Evolutionary conservation across 2,113 vertebrate species (phyloP), one percentile per base, ranked within the genome.

Genomic region (Neomonachus schauinslandi): DNA sequence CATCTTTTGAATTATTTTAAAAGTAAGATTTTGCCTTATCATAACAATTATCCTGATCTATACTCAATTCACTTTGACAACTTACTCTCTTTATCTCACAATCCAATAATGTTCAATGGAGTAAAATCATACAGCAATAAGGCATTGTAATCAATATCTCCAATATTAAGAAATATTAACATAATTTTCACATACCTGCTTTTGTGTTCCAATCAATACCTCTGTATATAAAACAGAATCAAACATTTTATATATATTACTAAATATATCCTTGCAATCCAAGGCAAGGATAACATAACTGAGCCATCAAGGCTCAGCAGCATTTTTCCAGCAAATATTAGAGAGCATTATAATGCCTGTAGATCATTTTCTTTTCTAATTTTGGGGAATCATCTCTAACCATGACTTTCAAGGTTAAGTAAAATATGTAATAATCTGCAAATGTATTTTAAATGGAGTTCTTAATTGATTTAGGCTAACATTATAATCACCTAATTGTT

Each of bases 61-160:
- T 77, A 55, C 57, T 82, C 42, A 90, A 83, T 61, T 85, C 24
- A 82, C 16, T 74, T 49, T 69, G 9, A 26, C 94, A 88, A 36
- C 74, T 61, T 95, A 96, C 16, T 63, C 63, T 97, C n/a, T 53
- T 89, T 81, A 94, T 85, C 90, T 84, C 69, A 72, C 22, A 90
- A 33, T 93, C 36, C 11, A 80, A 88, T 97, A 89, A 63, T 97
- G 67, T 92, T 19, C 53, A 87, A 72, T 49, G 19, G 93, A 79
- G 5, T 46, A 18, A 97, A 89, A 84, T 9, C 2, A 21, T 76
- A 36, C 8, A 92, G 39, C 67, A 79, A 21, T 92, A 93, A 94
- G 89, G 33, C 8, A 92, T 82, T 31, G 12, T 84, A 89, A 85
- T 86, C 55, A 61, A 61, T 77, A 63, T 22, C 4, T 8, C 16